These are phyloP conservation scores for Hemiscyllium ocellatum DNA, from an alignment of 2,113 vertebrate species.

Conservation along the genomic window DNA sequence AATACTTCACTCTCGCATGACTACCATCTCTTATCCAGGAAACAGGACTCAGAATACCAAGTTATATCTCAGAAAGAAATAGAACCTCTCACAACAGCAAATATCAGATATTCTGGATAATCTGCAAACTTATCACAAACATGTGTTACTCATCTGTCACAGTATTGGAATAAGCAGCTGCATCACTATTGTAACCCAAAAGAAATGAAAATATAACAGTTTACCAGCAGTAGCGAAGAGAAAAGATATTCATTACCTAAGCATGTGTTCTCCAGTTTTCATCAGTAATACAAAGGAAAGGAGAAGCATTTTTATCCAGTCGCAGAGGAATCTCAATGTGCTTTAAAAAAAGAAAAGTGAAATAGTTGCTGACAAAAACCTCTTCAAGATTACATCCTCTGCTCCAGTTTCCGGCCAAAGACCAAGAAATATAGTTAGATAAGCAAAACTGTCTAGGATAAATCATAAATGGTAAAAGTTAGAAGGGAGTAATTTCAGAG, in stretches of 20 bases:
- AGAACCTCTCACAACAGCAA: not conserved
- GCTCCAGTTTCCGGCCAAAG: conserved; percentile 29
- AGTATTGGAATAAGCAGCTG: not conserved
- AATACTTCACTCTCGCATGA: not conserved
- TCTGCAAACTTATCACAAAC: not conserved
- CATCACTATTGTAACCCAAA: not conserved
- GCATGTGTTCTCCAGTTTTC: conserved; percentile 19
- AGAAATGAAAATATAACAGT: not conserved
- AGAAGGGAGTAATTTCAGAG: not conserved
- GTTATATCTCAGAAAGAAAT: not conserved
- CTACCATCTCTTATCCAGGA: not conserved
- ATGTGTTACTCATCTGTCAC: not conserved
- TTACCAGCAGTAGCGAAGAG: not conserved
- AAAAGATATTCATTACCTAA: not conserved
- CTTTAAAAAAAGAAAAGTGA: conserved; percentile 20
- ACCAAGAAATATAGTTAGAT: not conserved
- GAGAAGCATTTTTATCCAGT: not conserved
- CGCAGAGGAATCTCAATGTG: not conserved
- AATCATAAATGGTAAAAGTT: conserved; percentile 15
- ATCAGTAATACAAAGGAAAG: not conserved
- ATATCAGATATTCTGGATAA: not conserved
- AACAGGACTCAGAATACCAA: not conserved
- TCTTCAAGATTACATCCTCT: conserved; percentile 17
- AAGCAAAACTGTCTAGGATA: conserved; percentile 14
- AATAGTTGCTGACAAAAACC: conserved; percentile 15